Evolutionary conservation across 2,113 vertebrate genomes (phyloP).

Genomic region (Prionailurus bengalensis): DNA sequence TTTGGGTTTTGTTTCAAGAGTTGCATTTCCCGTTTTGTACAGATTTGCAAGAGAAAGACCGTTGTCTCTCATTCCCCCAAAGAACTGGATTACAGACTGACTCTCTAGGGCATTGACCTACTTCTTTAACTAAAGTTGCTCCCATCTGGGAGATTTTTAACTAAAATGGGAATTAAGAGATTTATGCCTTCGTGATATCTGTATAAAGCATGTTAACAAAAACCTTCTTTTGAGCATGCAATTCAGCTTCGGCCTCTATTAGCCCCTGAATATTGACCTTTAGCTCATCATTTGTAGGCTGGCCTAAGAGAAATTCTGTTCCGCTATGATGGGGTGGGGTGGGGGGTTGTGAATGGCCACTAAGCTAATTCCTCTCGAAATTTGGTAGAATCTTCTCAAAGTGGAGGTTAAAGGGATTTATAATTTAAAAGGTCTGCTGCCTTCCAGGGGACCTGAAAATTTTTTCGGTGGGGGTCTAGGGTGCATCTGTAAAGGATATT

Average conservation of each 20-base stretch:
- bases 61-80: neutral
- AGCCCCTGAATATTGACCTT: neutral
- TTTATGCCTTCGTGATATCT: neutral
- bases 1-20: neutral
- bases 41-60: neutral
- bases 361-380: neutral
- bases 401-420: neutral
- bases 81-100: neutral
- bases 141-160: neutral
- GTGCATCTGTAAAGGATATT: neutral
- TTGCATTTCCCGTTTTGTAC: neutral
- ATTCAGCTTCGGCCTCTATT: neutral
- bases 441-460: neutral
- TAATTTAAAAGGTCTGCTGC: neutral
- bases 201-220: neutral
- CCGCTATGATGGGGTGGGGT: neutral
- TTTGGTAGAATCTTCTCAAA: neutral
- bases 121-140: neutral
- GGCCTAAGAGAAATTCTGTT: neutral
- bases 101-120: neutral
- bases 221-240: neutral
- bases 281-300: neutral
- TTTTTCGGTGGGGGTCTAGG: neutral
- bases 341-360: neutral
- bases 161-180: neutral